phyloP scores from a whole-genome alignment of 2,113 vertebrate species.

The Philantomba maxwellii region DNA sequence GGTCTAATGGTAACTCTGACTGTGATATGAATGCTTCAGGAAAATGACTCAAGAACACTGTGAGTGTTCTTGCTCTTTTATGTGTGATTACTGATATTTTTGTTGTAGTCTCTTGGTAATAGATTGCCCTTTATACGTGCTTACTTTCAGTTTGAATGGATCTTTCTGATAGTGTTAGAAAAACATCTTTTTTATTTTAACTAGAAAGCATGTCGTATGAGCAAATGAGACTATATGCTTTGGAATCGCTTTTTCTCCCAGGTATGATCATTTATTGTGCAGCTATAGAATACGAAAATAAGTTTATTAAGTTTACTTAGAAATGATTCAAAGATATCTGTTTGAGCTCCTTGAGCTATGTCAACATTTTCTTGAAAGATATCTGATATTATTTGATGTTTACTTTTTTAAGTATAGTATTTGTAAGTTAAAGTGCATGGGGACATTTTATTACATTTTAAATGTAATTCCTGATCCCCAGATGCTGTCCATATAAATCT shows the following conservation, averaged over 20 bases:
- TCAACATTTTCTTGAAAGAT: slow-evolving; percentile 87
- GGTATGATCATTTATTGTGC: slow-evolving; percentile 66
- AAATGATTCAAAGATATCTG: slow-evolving; percentile 79
- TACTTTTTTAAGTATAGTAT: slow-evolving; percentile 87
- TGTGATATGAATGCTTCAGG: background rate
- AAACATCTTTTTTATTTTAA: background rate
- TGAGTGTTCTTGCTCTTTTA: background rate
- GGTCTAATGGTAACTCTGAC: background rate
- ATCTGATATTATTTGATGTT: slow-evolving; percentile 83
- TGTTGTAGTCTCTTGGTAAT: background rate
- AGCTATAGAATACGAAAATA: slow-evolving; percentile 77
- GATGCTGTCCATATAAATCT: slow-evolving; percentile 86
- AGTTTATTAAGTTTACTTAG: slow-evolving; percentile 83
- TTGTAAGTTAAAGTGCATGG: slow-evolving; percentile 84
- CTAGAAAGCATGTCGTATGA: background rate
- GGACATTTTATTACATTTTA: slow-evolving; percentile 87
- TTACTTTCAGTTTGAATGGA: background rate
- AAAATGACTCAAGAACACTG: background rate
- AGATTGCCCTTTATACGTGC: background rate
- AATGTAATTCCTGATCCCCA: slow-evolving; percentile 86
- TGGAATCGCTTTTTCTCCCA: slow-evolving; percentile 48
- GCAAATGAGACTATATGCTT: slow-evolving; percentile 49
- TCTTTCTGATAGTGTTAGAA: background rate
- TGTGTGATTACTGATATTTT: background rate
- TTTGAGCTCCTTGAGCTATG: slow-evolving; percentile 79